A percentile compares a stretch with the other conserved stretches of the same genome.
phyloP scores from a whole-genome alignment of 2,113 vertebrate species.

The Mesocricetus auratus region DNA sequence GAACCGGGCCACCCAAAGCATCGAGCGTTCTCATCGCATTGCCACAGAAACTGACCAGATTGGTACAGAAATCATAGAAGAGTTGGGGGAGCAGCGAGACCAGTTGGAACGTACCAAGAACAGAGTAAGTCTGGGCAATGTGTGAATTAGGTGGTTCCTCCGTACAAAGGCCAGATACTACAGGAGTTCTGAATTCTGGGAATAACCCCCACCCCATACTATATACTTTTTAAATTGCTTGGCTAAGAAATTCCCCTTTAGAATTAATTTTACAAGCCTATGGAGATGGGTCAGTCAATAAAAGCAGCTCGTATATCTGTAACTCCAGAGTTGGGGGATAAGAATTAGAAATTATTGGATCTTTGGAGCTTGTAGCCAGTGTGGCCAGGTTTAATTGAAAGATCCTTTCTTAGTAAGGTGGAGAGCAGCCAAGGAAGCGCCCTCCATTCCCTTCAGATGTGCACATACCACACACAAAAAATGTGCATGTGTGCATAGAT shows the following conservation, averaged over 20 bases:
- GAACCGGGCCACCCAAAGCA: slow-evolving; percentile 93
- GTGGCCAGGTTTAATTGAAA: background rate
- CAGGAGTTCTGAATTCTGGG: background rate
- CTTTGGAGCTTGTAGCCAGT: background rate
- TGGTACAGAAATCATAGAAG: slow-evolving; percentile 96
- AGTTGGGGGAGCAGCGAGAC: slow-evolving; percentile 96
- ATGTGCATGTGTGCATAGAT: background rate
- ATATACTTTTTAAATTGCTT: slow-evolving; percentile 39
- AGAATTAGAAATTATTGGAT: background rate
- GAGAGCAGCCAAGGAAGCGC: background rate
- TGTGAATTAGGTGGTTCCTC: background rate
- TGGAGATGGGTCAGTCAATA: background rate
- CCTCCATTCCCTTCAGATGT: background rate
- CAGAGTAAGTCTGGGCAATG: slow-evolving; percentile 88
- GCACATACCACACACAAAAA: background rate
- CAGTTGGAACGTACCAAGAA: slow-evolving; percentile 95
- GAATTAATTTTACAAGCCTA: background rate
- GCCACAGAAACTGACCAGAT: slow-evolving; percentile 95
- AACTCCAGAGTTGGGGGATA: background rate
- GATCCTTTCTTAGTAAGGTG: background rate
- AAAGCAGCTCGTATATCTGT: background rate
- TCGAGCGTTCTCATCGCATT: slow-evolving; percentile 94
- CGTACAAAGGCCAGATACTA: background rate
- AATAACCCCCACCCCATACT: background rate
- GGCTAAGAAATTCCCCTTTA: background rate